Base-by-base conservation (phyloP, 2,888 invertebrate genomes). In the Meghimatium bilineatum region DNA sequence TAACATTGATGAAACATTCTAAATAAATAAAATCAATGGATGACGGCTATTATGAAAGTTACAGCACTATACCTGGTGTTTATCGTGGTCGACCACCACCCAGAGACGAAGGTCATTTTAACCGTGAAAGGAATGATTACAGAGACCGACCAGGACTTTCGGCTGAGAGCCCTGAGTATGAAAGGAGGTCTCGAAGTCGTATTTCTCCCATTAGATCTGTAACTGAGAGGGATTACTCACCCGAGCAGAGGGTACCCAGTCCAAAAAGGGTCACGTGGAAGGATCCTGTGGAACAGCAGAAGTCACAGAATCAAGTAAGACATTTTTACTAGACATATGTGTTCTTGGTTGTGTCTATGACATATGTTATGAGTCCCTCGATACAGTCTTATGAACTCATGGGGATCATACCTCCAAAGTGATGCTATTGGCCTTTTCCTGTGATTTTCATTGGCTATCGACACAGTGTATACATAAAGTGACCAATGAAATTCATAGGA, bases 221-320 rank as follows among this genome's bases (percentile, higher is more conserved):
- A 12, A 36, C 60, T 60, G 76, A 69, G 8, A 36, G 44, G 12
- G 83, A 85, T 17, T 72, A 72, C 17, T 12, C 20, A 32, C 23
- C 69, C 44, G 69, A 60, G 14, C 66, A 80, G 20, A 79, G 86
- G 26, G 71, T 85, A 29, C 69, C 78, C 34, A 82, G 85, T 26
- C 85, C 85, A 29, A 87, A 87, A 81, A 89, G 90, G 66, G 91
- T 91, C 23, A 91, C 91, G 17, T 91, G 91, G 91, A 90, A 90
- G 76, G 90, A 91, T 36, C 91, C 91, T 0, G 86, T 91, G 36
- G 91, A 91, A 60, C 88, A 87, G 26, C 85, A 85, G 56, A 84
- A 84, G 56, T 74, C 84, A 14, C 78, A 78, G 72, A 78, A 56
- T 76, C 60, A 79, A 71, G 83, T 79, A 74, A 79, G 83, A 38